Base-by-base conservation (phyloP, 1,140 invertebrate species). In the Tachypleus tridentatus region DNA sequence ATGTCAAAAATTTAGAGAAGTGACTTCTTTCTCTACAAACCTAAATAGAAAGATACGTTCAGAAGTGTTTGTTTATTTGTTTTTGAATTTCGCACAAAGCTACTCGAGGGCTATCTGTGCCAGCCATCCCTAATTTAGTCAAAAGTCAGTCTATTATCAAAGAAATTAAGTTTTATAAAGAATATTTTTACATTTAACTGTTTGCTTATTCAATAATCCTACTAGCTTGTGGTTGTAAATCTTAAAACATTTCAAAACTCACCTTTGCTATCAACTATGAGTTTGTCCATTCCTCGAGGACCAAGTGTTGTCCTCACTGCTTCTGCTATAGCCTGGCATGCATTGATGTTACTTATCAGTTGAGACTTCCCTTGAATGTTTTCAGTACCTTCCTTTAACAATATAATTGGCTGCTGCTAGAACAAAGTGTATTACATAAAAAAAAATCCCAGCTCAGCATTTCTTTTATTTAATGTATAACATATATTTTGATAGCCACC, bases 261-360 rank as follows among this genome's bases (percentile, higher is more conserved):
- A 81, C 81, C 81, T 74, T 84, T 84, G 64, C 81, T 79, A 76
- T 95, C 87, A 3, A 99, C 93, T 73, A 99, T 97, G 48, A 99
- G 81, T 78, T 99, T 99, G 77, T 99, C 97, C 96, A 99, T 97
- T 52, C 97, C 97, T 51, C 97, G 84, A 58, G 97, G 97, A 65
- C 97, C 97, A 7, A 99, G 80, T 4, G 97, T 99, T 11, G 97
- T 98, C 57, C 94, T 83, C 51, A 94, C 89, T 62, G 94, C 90
- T 82, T 99, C 97, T 29, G 92, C 91, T 58, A 99, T 87, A 8
- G 87, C 83, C 79, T 94, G 89, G 76, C 97, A 99, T n/a, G 97
- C 97, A 86, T 93, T 98, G 77, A 99, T 99, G 77, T 99, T 99
- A 57, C 93, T 97, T 67, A 99, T 85, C 58, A 99, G 80, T 76